Conservation (phyloP, 2,113 vertebrate species). For the Ranitomeya variabilis region DNA sequence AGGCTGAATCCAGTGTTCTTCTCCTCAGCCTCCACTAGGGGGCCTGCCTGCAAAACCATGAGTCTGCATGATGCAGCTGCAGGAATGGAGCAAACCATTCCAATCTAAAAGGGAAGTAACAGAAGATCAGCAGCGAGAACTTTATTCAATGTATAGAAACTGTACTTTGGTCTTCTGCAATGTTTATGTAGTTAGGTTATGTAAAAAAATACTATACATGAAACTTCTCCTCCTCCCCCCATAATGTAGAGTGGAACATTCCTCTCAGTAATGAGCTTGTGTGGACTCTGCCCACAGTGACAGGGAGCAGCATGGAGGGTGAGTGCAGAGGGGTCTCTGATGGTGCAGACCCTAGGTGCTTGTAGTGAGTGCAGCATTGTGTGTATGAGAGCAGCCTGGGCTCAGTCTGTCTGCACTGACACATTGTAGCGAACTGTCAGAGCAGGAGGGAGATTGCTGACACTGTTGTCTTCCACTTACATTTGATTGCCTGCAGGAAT, state of each 20-base stretch:
- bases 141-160: not conserved
- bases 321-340: not conserved
- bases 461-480: not conserved
- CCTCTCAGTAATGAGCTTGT: not conserved
- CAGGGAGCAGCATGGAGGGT: conserved; percentile 41
- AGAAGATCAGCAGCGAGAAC: not conserved
- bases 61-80: conserved; percentile 6
- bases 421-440: not conserved
- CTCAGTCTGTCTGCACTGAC: not conserved
- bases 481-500: not conserved
- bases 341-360: too few relatives aligned
- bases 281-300: not conserved
- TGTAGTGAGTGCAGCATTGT: not conserved
- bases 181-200: not conserved
- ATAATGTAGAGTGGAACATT: not conserved
- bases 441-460: not conserved
- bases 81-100: conserved; percentile 31
- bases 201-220: not conserved
- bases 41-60: not conserved
- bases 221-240: not conserved
- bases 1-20: not conserved
- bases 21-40: not conserved
- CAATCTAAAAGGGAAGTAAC: not conserved
- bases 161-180: not conserved
- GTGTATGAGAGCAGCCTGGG: not conserved